Base-by-base conservation (phyloP, 2,888 invertebrate genomes). In the Melanchra persicariae region DNA sequence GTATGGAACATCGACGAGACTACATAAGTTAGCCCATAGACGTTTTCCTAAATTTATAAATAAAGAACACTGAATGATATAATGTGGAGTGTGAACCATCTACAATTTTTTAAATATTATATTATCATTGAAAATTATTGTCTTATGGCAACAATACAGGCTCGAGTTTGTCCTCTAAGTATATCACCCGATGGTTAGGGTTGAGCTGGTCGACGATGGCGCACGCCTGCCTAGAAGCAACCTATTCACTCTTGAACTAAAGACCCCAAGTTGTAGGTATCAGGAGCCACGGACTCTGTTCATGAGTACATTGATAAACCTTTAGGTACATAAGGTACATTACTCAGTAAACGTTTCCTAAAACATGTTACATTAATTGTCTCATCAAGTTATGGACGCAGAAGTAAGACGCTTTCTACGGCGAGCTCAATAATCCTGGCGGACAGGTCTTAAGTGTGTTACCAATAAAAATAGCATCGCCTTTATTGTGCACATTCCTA, bases 371-470 rank as follows among this genome's bases (percentile, higher is more conserved):
- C 22, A 60, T 52, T 17, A 45, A 17, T 74, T 54, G 57, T 65
- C 47, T 61, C 43, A 64, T 47, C 49, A 59, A 45, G 47, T 49
- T 66, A 63, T 51, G 12, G 49, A 51, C 17, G 8, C 22, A 34
- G 17, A 78, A 82, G 72, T 82, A 54, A 79, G 60, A 2, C 79
- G 72, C 79, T 82, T 79, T 79, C 82, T 77, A 77, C 15, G 37
- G 65, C 59, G 77, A 47, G 65, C 78, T 81, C 52, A 57, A 77
- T 81, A 57, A 62, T 78, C 82, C 73, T 65, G 17, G 49, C 47
- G 5, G 68, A 66, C 79, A 17, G 74, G 79, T 79, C 64, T n/a
- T 37, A 73, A 66, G 73, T 82, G 58, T 62, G 79, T 15, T 79
- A 40, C 64, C 43, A 65, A 73, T 78, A 65, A 79, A 78, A 73